A percentile compares a stretch with the other conserved stretches of the same genome.
These are phyloP conservation scores for Aspidoscelis tigris DNA, from an alignment of 2,113 vertebrate species.

Conservation along the genomic window DNA sequence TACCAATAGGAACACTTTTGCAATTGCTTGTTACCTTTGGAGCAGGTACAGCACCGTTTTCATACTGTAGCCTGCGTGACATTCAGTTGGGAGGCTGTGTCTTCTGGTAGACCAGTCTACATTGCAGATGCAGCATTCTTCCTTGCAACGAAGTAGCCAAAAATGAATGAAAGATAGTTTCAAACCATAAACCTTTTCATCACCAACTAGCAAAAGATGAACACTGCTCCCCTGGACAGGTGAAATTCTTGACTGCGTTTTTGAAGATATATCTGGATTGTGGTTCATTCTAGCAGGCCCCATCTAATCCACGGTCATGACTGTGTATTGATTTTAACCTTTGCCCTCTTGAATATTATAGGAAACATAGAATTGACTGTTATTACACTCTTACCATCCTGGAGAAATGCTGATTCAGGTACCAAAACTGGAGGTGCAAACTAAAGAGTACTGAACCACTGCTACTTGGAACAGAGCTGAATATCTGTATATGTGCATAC, in stretches of 20 bases:
- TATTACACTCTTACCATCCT: neutral
- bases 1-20: too few species aligned
- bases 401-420: too few species aligned
- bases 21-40: too few species aligned
- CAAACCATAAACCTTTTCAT: neutral
- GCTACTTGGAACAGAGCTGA: too few species aligned
- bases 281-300: neutral
- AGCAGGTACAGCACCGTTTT: too few species aligned
- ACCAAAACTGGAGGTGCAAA: too few species aligned
- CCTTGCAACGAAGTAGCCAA: neutral
- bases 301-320: neutral
- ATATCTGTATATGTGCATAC: too few species aligned
- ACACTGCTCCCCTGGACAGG: neutral
- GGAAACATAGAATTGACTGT: neutral
- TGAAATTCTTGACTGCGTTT: neutral
- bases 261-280: neutral
- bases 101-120: neutral
- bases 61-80: too few species aligned
- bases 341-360: neutral
- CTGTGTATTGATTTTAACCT: neutral
- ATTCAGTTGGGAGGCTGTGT: too few species aligned
- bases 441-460: too few species aligned
- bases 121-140: neutral
- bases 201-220: neutral
- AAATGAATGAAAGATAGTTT: neutral